Evolutionary conservation across 1,140 invertebrate genomes (phyloP).

Genomic region (Teleogryllus occipitalis): DNA sequence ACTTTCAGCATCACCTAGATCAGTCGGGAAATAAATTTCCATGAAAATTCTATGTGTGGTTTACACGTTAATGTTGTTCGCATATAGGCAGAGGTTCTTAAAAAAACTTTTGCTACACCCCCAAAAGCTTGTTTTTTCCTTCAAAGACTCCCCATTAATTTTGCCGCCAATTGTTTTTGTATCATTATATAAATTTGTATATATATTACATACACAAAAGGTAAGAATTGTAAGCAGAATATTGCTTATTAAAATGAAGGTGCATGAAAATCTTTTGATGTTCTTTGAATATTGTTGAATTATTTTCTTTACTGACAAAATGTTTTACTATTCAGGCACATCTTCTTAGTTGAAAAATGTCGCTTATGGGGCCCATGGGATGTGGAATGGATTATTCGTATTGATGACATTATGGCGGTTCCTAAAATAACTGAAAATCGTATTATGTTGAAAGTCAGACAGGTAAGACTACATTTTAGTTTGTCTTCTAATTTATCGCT

Average conservation of each 20-base stretch:
- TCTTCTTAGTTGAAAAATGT: slow-evolving; percentile 63
- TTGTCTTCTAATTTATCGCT: not conserved
- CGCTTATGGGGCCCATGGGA: slow-evolving; percentile 64
- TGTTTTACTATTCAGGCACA: slow-evolving; percentile 47
- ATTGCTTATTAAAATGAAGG: not conserved
- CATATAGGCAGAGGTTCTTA: too few relatives aligned
- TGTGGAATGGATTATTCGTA: slow-evolving; percentile 62
- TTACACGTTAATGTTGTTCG: too few relatives aligned
- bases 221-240: not conserved
- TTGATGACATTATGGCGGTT: slow-evolving; percentile 64
- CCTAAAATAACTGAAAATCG: slow-evolving; percentile 54
- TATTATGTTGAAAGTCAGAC: slow-evolving; percentile 62
- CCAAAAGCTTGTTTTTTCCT: too few relatives aligned
- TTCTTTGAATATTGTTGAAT: not conserved
- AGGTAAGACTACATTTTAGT: slow-evolving; percentile 32
- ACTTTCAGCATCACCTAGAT: too few relatives aligned
- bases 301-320: not conserved
- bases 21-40: too few relatives aligned
- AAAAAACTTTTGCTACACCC: too few relatives aligned
- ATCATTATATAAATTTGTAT: too few relatives aligned
- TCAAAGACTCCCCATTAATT: too few relatives aligned
- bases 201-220: not conserved
- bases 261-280: not conserved
- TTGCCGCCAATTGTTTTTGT: too few relatives aligned
- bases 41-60: too few relatives aligned